Evolutionary conservation across 2,888 invertebrate genomes (phyloP).

Genomic region (Harpagoxenus sublaevis): DNA sequence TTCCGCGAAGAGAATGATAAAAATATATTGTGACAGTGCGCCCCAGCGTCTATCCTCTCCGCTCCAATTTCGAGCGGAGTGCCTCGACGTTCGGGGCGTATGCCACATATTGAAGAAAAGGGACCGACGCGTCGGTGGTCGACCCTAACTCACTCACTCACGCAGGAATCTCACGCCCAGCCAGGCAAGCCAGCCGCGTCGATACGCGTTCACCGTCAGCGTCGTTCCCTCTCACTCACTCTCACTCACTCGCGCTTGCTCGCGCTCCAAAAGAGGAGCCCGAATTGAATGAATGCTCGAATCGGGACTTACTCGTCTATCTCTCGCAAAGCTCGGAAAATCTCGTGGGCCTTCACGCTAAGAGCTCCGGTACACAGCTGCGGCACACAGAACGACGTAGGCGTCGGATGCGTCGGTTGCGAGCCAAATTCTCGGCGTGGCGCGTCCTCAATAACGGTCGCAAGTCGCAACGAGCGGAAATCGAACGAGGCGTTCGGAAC

Average conservation of each 20-base stretch:
- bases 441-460: conserved; percentile 43
- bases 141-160: conserved; percentile 23
- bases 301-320: conserved; percentile 36
- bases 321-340: conserved; percentile 1
- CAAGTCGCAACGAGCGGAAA: conserved; percentile 19
- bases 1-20: no score
- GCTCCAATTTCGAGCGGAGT: neutral
- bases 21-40: no score
- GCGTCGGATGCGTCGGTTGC: conserved; percentile 1
- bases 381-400: conserved; percentile 1
- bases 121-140: conserved; percentile 17
- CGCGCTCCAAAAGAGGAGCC: neutral
- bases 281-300: neutral
- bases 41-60: neutral
- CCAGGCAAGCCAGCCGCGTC: neutral
- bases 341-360: neutral
- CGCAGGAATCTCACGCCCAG: conserved; percentile 1
- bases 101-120: neutral
- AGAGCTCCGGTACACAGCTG: neutral
- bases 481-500: conserved; percentile 11
- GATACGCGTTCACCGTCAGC: neutral
- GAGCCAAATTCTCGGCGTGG: neutral
- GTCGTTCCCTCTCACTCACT: conserved; percentile 14
- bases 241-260: neutral
- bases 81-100: no score